phyloP scores from a whole-genome alignment of 2,113 vertebrate species.

The Nycticorax nycticorax region DNA sequence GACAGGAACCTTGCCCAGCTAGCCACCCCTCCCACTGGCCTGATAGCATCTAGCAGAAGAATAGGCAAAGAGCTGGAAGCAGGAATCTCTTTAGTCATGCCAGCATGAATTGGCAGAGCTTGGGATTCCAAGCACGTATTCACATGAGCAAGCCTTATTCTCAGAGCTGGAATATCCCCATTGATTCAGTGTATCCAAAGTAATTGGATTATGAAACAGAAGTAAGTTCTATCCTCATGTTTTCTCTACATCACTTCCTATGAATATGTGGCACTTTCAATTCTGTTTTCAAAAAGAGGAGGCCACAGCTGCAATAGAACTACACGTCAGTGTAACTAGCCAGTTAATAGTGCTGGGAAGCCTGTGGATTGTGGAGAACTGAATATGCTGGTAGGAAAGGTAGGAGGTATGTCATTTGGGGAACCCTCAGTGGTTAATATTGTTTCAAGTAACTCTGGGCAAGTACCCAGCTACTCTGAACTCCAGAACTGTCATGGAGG shows the following conservation, averaged over 20 bases:
- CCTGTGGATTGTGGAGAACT: background rate
- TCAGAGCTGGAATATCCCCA: conserved; percentile 27
- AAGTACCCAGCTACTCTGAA: background rate
- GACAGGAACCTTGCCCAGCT: background rate
- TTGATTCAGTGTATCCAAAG: conserved; percentile 21
- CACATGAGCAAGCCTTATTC: background rate
- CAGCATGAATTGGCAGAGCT: conserved; percentile 22
- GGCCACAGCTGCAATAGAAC: background rate
- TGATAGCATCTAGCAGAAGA: background rate
- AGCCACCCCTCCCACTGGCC: background rate
- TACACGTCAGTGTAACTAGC: background rate
- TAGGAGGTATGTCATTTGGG: background rate
- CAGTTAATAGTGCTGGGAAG: background rate
- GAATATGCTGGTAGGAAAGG: background rate
- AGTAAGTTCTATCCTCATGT: background rate
- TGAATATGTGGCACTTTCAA: background rate
- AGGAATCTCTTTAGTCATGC: background rate
- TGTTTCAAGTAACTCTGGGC: background rate
- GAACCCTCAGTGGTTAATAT: background rate
- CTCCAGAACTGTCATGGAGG: background rate
- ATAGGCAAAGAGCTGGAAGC: background rate
- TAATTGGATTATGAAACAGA: conserved; percentile 37
- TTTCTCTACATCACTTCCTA: conserved; percentile 5
- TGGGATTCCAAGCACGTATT: conserved; percentile 47
- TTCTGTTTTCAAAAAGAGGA: background rate